Base-by-base conservation (phyloP, 1,140 invertebrate species). In the Cydia pomonella region DNA sequence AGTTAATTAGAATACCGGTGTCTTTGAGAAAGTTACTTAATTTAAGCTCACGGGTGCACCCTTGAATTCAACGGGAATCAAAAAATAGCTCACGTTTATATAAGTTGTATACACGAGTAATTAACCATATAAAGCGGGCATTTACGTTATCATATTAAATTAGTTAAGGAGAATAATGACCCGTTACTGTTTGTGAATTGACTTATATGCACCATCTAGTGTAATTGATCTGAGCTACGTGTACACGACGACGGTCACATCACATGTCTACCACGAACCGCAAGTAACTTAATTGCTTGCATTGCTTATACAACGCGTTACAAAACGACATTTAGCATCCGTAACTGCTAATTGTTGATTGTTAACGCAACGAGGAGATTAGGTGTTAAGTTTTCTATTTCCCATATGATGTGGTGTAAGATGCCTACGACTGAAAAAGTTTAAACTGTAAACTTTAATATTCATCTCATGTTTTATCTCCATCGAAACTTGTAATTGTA, bases 371-470 rank as follows among this genome's bases (percentile, higher is more conserved):
- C 63, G 27, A 18, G 0, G 12, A 47, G 44, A 47, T 47, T 47
- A 47, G n/a, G 53, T 59, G 53, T 10, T 59, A 21, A 23, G 53
- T 59, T 59, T 59, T 2, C 53, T 59, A 23, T 21, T 59, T 59
- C 53, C 53, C 53, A 59, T 59, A 23, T n/a, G 75, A 66, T 76
- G 76, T 75, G 38, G 76, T 66, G 73, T 72, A 69, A 72, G n/a
- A 72, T 41, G 38, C 38, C 12, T 33, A 72, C 7, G 2, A 21
- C 74, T 69, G 63, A 0, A 59, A 59, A 23, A 23, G 53, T 23
- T 59, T 5, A n/a, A n/a, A n/a, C n/a, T n/a, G n/a, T n/a, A n/a
- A n/a, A n/a, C n/a, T n/a, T n/a, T n/a, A 16, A 7, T 53, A 2
- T 18, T 16, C 50, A 1, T 13, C 16, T 1, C 13, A 47, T 47